phyloP scores from a whole-genome alignment of 1,140 invertebrate species.

The Drosophila melanica region DNA sequence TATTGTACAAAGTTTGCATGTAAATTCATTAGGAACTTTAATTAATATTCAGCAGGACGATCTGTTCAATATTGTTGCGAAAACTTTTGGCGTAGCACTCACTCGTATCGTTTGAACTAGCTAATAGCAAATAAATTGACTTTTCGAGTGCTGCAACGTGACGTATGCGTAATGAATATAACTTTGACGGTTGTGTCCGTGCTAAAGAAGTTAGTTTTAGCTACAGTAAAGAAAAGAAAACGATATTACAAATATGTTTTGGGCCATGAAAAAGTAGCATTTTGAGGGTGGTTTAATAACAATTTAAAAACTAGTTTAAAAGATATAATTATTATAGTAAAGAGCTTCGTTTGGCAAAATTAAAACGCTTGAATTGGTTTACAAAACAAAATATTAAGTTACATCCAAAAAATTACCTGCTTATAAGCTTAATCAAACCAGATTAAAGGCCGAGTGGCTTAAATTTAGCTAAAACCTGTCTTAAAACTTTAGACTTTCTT shows the following conservation, averaged over 20 bases:
- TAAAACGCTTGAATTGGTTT: too few relatives aligned
- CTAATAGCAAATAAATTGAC: conserved; percentile 23
- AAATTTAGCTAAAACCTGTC: too few relatives aligned
- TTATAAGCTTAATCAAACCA: too few relatives aligned
- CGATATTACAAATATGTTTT: neutral
- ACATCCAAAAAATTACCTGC: too few relatives aligned
- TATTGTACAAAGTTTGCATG: conserved; percentile 36
- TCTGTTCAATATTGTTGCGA: conserved; percentile 11
- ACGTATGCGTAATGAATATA: conserved; percentile 17
- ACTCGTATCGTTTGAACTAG: conserved; percentile 1
- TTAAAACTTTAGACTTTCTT: too few relatives aligned
- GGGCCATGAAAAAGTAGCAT: neutral
- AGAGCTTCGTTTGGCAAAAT: too few relatives aligned
- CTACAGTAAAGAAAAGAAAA: neutral
- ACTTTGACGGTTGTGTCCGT: neutral
- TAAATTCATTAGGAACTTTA: conserved; percentile 57
- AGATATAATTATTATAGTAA: too few relatives aligned
- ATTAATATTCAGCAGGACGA: conserved; percentile 48
- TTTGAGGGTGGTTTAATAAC: too few relatives aligned
- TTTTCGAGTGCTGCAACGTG: conserved; percentile 22
- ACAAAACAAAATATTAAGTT: too few relatives aligned
- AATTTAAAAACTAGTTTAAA: too few relatives aligned
- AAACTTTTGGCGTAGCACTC: conserved; percentile 8
- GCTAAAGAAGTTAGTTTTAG: neutral
- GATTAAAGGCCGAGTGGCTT: too few relatives aligned